Percentiles rank a stretch among this genome's conserved stretches.
These are phyloP conservation scores for Lagorchestes hirsutus DNA, from an alignment of 2,797 vertebrate species.

Conservation along the genomic window DNA sequence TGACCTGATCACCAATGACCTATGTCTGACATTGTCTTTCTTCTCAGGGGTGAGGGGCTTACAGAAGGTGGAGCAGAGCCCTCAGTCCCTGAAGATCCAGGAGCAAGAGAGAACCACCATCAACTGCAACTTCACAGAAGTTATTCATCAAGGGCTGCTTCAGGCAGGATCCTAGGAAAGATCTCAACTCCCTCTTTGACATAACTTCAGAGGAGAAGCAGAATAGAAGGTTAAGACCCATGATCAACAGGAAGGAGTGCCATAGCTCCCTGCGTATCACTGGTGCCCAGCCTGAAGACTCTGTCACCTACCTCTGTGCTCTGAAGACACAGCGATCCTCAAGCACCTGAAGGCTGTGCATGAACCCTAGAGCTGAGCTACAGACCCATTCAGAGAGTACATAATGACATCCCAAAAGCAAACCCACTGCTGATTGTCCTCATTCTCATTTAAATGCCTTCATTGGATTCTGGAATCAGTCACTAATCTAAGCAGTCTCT, in stretches of 20 bases:
- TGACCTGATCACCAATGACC: background rate
- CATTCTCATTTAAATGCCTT: background rate
- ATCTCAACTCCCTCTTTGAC: background rate
- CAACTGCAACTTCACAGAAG: background rate
- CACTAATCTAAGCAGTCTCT: background rate
- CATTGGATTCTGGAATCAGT: background rate
- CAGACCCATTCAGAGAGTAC: background rate
- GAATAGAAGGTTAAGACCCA: too few relatives aligned
- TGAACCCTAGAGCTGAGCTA: background rate
- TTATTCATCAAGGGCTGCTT: constrained; percentile 24
- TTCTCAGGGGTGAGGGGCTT: background rate
- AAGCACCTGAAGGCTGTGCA: background rate
- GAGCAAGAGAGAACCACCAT: constrained; percentile 1
- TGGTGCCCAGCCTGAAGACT: background rate
- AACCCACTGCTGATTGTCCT: background rate
- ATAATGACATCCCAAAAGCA: background rate
- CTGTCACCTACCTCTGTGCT: background rate
- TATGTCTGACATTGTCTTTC: constrained; percentile 15
- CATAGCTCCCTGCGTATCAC: background rate
- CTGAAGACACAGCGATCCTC: background rate
- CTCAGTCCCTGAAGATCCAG: background rate
- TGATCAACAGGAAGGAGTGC: background rate
- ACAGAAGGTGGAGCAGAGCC: background rate
- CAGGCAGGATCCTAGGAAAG: background rate
- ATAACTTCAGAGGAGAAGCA: too few relatives aligned